A percentile compares a stretch with the other conserved stretches of the same genome.
phyloP scores from a whole-genome alignment of 2,888 invertebrate genomes.

The Marronus borbonicus region DNA sequence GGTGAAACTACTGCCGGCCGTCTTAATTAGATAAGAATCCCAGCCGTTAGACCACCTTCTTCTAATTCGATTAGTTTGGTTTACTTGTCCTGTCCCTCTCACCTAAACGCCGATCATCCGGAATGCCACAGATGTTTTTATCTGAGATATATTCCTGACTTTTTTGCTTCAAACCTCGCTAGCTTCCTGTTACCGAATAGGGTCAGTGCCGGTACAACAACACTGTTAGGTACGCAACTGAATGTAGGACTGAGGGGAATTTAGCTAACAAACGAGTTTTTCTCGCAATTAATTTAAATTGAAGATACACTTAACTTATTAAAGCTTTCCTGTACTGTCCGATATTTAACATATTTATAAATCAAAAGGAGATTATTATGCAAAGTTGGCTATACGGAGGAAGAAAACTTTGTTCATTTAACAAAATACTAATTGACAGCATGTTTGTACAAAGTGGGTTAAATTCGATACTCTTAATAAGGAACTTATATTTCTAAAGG shows the following conservation, averaged over 20 bases:
- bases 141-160: slow-evolving; percentile 53
- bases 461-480: no score
- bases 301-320: no score
- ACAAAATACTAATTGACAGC: no score
- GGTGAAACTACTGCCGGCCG: slow-evolving; percentile 38
- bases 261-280: not conserved
- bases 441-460: no score
- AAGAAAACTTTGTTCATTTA: no score
- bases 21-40: slow-evolving; percentile 46
- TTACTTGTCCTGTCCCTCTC: slow-evolving; percentile 42
- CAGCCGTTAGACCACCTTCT: slow-evolving; percentile 38
- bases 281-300: not conserved
- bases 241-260: not conserved
- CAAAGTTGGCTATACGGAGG: no score
- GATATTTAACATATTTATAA: no score
- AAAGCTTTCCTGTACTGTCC: no score
- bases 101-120: slow-evolving; percentile 55
- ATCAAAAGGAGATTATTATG: no score
- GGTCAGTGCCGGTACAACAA: slow-evolving; percentile 12
- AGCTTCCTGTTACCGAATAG: slow-evolving; percentile 54
- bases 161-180: slow-evolving; percentile 52
- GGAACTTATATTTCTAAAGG: no score
- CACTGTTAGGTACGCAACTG: not conserved
- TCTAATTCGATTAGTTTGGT: slow-evolving; percentile 44
- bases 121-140: slow-evolving; percentile 57